These are phyloP conservation scores for Sinella curviseta DNA, from an alignment of 1,140 invertebrate genomes.

Conservation along the genomic window DNA sequence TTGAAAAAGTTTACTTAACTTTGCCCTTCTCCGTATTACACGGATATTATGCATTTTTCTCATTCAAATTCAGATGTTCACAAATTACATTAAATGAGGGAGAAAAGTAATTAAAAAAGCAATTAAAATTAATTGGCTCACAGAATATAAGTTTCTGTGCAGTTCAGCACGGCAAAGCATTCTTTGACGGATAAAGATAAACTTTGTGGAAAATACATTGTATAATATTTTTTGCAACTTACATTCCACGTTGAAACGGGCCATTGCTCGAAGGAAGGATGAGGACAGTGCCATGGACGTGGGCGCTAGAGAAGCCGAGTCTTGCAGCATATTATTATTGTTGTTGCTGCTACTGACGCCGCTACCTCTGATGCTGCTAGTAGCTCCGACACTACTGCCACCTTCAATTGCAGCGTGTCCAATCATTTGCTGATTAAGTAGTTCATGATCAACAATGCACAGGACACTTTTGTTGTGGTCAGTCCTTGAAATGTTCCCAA, in stretches of 20 bases:
- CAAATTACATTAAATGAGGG: not conserved
- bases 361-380: not conserved
- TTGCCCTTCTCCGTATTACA: not conserved
- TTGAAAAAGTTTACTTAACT: not conserved
- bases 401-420: conserved; percentile 59
- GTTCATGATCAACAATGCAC: conserved; percentile 71
- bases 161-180: not conserved
- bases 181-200: not conserved
- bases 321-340: not conserved
- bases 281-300: conserved; percentile 11
- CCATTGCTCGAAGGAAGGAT: conserved; percentile 59
- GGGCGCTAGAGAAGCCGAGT: not conserved
- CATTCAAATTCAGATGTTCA: not conserved
- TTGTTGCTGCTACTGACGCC: not conserved
- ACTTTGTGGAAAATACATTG: no score
- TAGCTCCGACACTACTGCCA: not conserved
- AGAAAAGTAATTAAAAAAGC: conserved; percentile 17
- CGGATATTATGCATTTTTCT: not conserved
- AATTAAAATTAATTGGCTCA: conserved; percentile 15
- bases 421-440: conserved; percentile 57
- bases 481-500: conserved; percentile 66
- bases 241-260: conserved; percentile 78
- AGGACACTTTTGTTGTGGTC: conserved; percentile 74
- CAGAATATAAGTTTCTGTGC: not conserved
- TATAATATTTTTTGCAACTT: conserved; percentile 55